Evolutionary conservation across 2,888 invertebrate genomes (phyloP), one percentile per base, ranked within the genome.

Genomic region (Heliconius ismenius): DNA sequence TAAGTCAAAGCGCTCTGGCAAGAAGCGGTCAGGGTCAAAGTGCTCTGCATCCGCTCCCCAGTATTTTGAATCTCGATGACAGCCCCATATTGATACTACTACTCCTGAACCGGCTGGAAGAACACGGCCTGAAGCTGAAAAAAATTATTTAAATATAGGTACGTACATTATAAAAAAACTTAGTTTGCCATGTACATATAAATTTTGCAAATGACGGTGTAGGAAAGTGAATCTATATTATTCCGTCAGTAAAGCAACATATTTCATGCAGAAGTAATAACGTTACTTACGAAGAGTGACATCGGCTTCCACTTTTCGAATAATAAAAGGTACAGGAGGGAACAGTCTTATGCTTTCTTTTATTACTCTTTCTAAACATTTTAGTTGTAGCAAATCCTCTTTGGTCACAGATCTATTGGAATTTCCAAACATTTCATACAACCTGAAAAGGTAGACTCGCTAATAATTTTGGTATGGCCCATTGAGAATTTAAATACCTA

Each of bases 1-100:
- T 65, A 89, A 82, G 11, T 91, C 88, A n/a, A 87, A 88, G 79
- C 93, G 86, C 82, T 96, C 95, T 1, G 95, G 95, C 63, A 95
- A 83, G 84, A 96, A 96, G 76, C 96, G 86, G 81, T 96, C 95
- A 0, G 96, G 96, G 83, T 96, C 94, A 82, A 96, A 96, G 65
- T 90, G 89, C 32, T 95, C 94, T 0, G 95, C 95, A 75, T 96
- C 92, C 0, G 95, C 94, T 81, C 95, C 95, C 94, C 95, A 96
- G 83, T 95, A 92, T 78, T 92, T 90, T 18, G 94, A 92, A 82
- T 96, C 94, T 24, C 95, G 86, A 81, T 96, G 96, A 10, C 86
- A 84, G n/a, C 92, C 92, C 89, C 94, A 92, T 26, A 95, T 91
- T 28, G 91, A 90, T 9, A 95, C 84, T n/a, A 89, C 94, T 2